Evolutionary conservation across 2,888 invertebrate genomes (phyloP), one percentile per base, ranked within the genome.

Genomic region (Eupithecia exiguata): DNA sequence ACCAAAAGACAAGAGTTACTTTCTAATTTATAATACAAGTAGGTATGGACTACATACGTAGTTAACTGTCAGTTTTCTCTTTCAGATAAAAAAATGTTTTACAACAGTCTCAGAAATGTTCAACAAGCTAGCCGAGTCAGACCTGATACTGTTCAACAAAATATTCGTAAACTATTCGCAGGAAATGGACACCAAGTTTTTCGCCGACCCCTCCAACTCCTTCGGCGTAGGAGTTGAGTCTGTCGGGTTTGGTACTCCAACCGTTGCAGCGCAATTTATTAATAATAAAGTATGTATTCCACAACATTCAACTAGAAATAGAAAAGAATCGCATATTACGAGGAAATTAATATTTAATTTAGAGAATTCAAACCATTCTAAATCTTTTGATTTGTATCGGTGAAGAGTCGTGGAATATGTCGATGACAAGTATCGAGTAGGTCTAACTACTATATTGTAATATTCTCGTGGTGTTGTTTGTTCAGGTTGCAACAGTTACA

Each of bases 221-320:
- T 87, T 78, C 69, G 91, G 90, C 3, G 84, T 91, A 0, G 77
- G 80, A n/a, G 84, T 89, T 0, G 86, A 87, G 0, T 88, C 83
- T 79, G 82, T 90, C 4, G 85, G 87, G 0, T 91, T 87, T 71
- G 77, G 83, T 14, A 84, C 81, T 40, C 88, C 88, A 1, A 75
- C 68, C 4, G 71, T 83, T 4, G 87, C 89, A 0, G 74, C 78
- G 0, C n/a, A 77, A 5, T 88, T 83, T 76, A 87, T 92, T 1
- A 92, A 92, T 76, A 82, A 78, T 73, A 83, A 83, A 84, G 92
- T 92, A 78, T n/a, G 9, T 2, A 38, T n/a, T n/a, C n/a, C n/a
- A 16, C 0, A 82, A 49, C 9, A 0, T n/a, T 16, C 18, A 6
- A 46, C n/a, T 9, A 49, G 49, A n/a, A 49, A 46, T 46, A 46